Percentiles rank a stretch among this genome's conserved stretches.
phyloP scores from a whole-genome alignment of 2,797 vertebrate genomes.

The Pteropus rufus region DNA sequence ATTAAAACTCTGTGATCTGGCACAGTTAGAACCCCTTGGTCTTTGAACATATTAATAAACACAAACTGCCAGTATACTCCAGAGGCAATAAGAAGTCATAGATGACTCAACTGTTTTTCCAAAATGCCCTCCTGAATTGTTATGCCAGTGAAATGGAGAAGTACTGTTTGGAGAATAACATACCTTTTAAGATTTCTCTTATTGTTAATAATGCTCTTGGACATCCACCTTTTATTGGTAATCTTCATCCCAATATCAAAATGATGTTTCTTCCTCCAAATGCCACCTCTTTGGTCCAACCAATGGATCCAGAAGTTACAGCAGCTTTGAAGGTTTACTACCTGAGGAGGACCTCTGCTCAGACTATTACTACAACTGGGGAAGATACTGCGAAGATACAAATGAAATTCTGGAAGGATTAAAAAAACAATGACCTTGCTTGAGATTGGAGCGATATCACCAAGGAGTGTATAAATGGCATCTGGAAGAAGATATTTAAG shows the following conservation, averaged over 20 bases:
- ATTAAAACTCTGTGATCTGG: not conserved
- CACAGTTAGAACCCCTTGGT: not conserved
- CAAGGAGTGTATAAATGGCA: not conserved
- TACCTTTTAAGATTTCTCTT: not conserved
- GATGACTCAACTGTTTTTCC: not conserved
- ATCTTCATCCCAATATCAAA: not conserved
- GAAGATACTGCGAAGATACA: not conserved
- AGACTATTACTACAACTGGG: not conserved
- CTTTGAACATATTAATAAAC: not conserved
- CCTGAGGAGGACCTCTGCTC: not conserved
- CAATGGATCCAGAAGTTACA: not conserved
- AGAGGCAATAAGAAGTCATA: not conserved
- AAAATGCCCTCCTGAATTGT: not conserved
- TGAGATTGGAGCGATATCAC: not conserved
- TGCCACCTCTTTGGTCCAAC: not conserved
- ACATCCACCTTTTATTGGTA: not conserved
- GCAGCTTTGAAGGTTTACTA: not conserved
- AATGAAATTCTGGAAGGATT: not conserved
- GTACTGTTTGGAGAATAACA: not conserved
- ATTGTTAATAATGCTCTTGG: not conserved
- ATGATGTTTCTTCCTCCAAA: not conserved
- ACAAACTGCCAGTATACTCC: not conserved
- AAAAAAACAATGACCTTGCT: not conserved
- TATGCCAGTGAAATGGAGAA: not conserved
- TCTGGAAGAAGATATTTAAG: not conserved